Base-by-base conservation (phyloP, 2,113 vertebrate genomes). In the Sinocyclocheilus anshuiensis region DNA sequence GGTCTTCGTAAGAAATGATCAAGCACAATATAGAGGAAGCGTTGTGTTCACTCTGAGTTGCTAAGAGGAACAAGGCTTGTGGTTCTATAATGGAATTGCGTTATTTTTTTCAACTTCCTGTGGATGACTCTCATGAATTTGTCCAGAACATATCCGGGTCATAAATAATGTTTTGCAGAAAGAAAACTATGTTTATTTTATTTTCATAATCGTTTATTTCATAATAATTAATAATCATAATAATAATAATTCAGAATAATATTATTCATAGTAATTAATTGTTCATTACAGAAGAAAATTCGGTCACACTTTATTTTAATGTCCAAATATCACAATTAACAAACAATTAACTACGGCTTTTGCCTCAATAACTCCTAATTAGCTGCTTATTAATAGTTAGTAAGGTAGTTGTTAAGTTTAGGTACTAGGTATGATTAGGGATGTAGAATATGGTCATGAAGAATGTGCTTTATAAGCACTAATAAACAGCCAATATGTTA, bases 91-190 rank as follows among this genome's bases (percentile, higher is more conserved):
- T 83, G 36, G 67, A 82, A 72, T 83, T 2, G 12, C 18, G 29
- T 24, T 10, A 33, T 75, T 59, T 81, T 78, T 24, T 26, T 3
- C 5, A 61, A 85, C 86, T 85, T 87, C 74, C 83, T 89, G 22
- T 87, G 74, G 9, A 45, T 12, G n/a, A 33, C 50, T 11, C 45
- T 53, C 26, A 7, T n/a, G 8, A 71, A 67, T 67, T 36, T 71
- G 6, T 76, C n/a, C 4, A 76, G 74, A 55, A 77, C 48, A 77
- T 3, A 33, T n/a, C 4, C 4, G 16, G 24, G 8, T 55, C 24
- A 53, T 50, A 29, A 77, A 2, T 50, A 50, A 77, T 18, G 1
- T 33, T 29, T 42, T 22, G 20, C 20, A 6, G 20, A 42, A n/a
- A n/a, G 20, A 69, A 33, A 69, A 9, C 65, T 2, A 12, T 29